Evolutionary conservation across 2,113 vertebrate species (phyloP).

Genomic region (Cynocephalus volans): DNA sequence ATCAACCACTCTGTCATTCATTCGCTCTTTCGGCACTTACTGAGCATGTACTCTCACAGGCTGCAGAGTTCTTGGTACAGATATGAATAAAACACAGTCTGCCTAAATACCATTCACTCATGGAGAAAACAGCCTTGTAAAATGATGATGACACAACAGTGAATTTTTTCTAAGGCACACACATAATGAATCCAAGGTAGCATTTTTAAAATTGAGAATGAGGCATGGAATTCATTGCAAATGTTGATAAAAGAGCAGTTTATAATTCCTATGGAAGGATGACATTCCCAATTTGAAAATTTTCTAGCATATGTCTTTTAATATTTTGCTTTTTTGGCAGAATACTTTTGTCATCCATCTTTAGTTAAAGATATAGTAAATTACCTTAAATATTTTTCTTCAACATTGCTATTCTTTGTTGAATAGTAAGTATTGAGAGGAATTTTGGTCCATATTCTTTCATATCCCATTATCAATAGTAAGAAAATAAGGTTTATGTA

Average conservation of each 20-base stretch:
- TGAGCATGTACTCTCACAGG: background rate
- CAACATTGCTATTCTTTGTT: background rate
- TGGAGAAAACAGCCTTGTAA: background rate
- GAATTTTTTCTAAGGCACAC: background rate
- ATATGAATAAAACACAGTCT: background rate
- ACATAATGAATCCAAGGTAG: background rate
- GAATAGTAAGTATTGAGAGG: background rate
- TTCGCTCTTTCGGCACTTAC: background rate
- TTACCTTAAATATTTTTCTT: background rate
- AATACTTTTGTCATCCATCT: background rate
- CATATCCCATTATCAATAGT: background rate
- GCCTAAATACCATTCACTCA: background rate
- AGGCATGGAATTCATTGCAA: background rate
- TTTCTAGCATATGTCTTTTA: background rate
- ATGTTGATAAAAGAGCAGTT: background rate
- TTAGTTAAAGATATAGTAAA: background rate
- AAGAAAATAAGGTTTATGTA: background rate
- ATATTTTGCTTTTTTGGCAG: background rate
- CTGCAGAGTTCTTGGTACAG: background rate
- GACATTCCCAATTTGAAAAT: background rate
- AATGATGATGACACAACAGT: background rate
- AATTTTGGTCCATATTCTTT: background rate
- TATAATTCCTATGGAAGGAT: background rate
- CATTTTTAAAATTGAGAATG: background rate
- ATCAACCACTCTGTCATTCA: background rate